Evolutionary conservation across 1,140 invertebrate species (phyloP), one percentile per base, ranked within the genome.

Genomic region (Holotrichia oblita): DNA sequence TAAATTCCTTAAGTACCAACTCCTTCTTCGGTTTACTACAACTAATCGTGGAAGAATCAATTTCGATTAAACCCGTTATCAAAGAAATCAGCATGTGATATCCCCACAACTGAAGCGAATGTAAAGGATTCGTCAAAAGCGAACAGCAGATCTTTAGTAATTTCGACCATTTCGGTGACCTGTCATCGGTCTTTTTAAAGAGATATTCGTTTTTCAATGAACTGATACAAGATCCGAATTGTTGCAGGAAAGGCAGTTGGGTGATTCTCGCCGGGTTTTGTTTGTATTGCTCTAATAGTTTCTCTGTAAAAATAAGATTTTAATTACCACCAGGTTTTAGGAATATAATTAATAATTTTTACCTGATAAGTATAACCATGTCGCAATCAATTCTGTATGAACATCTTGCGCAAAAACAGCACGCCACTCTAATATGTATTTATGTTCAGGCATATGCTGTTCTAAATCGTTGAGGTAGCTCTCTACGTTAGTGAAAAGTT

Each of bases 371-470:
- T 81, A 87, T 81, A 87, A 88, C 90, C 88, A 91, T 81, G 20
- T 86, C 81, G 88, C 87, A 8, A 89, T 86, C 12, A 91, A 84
- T 78, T 87, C 86, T 27, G 83, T 82, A 82, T 91, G 88, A 40
- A 91, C 84, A 41, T 88, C 88, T 59, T 87, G 84, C 10, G 88
- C 86, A 81, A 92, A 90, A 22, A 92, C 83, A 78, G 90, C 88
- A 64, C 89, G 88, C 91, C 91, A 92, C 83, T 92, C 91, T 48
- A 91, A 88, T 14, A 90, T 82, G 61, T n/a, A 89, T 83, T 78
- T 84, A 85, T 44, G 86, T 83, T 61, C 89, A 86, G 3, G 87
- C 85, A 9, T 87, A 85, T 89, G 83, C 42, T 84, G 83, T 72
- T 89, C 87, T 64, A 89, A 87, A 7, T 87, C 83, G 44, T 83